These are phyloP conservation scores for Smittia aterrima DNA, from an alignment of 2,888 invertebrate species.

Conservation along the genomic window DNA sequence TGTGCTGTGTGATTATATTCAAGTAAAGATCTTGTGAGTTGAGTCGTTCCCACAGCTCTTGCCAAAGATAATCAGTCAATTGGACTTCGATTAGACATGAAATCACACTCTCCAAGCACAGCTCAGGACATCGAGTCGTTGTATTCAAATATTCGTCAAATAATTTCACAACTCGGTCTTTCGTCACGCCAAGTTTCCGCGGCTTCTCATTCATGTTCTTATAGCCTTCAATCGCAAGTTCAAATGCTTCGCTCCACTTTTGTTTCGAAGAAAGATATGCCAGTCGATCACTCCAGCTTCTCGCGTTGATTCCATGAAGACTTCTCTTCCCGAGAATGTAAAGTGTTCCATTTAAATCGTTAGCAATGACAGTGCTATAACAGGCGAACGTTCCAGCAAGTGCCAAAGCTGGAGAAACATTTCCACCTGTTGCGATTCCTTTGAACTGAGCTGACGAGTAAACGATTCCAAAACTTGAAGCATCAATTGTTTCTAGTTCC, in stretches of 20 bases:
- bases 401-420: conserved; percentile 69
- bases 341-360: conserved; percentile 61
- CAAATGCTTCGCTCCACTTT: conserved; percentile 59
- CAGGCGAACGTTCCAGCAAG: conserved; percentile 63
- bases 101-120: conserved; percentile 52
- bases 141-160: conserved; percentile 54
- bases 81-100: conserved; percentile 52
- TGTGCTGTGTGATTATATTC: conserved; percentile 68
- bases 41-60: conserved; percentile 62
- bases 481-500: conserved; percentile 78
- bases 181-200: conserved; percentile 52
- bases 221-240: conserved; percentile 57
- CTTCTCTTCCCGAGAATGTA: conserved; percentile 67
- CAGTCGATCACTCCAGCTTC: conserved; percentile 67
- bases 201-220: conserved; percentile 51
- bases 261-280: conserved; percentile 62
- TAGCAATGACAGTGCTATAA: conserved; percentile 68
- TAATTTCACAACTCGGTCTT: conserved; percentile 54
- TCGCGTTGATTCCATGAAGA: conserved; percentile 60
- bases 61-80: conserved; percentile 59
- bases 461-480: conserved; percentile 76
- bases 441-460: conserved; percentile 83
- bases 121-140: conserved; percentile 52
- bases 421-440: conserved; percentile 93
- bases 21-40: conserved; percentile 62